A percentile compares a stretch with the other conserved stretches of the same genome.
Conservation (phyloP, 2,797 vertebrate genomes). For the Emydoidea blandingii region DNA sequence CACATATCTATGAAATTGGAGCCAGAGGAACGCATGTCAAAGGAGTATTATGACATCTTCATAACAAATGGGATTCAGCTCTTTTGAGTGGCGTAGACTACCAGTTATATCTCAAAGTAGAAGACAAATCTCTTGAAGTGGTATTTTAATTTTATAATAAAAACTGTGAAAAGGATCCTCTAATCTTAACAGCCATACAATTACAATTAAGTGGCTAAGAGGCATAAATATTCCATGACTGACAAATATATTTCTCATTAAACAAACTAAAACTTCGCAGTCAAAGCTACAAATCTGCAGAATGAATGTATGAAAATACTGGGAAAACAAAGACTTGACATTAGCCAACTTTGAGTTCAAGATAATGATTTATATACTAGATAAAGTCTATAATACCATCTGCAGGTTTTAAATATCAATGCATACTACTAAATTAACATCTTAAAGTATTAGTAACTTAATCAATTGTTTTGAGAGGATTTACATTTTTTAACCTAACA, state of each 20-base stretch:
- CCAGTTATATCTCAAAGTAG: neutral
- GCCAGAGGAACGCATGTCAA: neutral
- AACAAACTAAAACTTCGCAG: neutral
- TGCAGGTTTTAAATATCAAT: neutral
- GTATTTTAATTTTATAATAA: neutral
- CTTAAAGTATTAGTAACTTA: neutral
- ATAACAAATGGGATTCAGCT: neutral
- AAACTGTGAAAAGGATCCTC: neutral
- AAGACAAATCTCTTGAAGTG: neutral
- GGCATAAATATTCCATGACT: neutral
- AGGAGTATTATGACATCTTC: neutral
- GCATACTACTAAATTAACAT: neutral
- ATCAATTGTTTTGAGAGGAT: neutral
- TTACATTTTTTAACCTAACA: neutral
- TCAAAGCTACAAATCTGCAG: neutral
- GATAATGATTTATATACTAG: neutral
- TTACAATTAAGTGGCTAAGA: neutral
- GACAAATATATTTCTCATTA: neutral
- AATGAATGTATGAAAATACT: neutral
- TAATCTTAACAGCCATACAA: neutral
- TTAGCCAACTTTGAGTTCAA: neutral
- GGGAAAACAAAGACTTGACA: neutral
- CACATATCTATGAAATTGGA: neutral
- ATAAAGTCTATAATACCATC: neutral
- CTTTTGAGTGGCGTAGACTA: neutral